Base-by-base conservation (phyloP, 2,113 vertebrate genomes). In the Thryonomys swinderianus region DNA sequence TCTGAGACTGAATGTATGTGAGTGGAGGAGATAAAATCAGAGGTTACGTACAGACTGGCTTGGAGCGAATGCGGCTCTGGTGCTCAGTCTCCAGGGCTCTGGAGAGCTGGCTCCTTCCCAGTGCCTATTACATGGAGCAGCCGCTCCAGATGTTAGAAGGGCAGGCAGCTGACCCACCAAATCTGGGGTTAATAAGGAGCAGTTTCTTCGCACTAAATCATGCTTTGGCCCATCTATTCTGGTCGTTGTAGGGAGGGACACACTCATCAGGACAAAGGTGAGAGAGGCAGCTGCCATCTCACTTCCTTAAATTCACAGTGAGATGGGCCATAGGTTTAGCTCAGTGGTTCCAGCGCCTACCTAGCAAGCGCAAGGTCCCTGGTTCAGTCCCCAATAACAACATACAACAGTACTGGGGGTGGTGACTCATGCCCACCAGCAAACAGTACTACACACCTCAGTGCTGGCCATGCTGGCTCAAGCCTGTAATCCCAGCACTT, bases 131-230 rank as follows among this genome's bases (percentile, higher is more conserved):
- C 62, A 11, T 48, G 37, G 66, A 91, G 78, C 69, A 51, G 69
- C 61, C 51, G 64, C 74, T 96, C 67, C 83, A 94, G 90, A 88
- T 88, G 85, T 67, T 61, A 51, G 66, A 53, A 80, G 79, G 61
- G 45, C 81, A 90, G 37, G 73, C 78, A 78, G 40, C 42, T 64
- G 23, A 69, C 59, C 91, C 76, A 32, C 30, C 1, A 2, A 55
- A n/a, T 32, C 57, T 62, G 61, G 21, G 34, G 86, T 93, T 86
- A 53, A 84, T 53, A 88, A 94, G 57, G 73, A 88, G 61, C 59
- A 40, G 84, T 79, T 86, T 42, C 78, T 91, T 83, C 73, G 80
- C 55, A 64, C 27, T 37, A 34, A 88, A 73, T 95, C 61, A 64
- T 62, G 32, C 8, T 83, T 92, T 92, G 34, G 16, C 53, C 57